Conservation (phyloP, 2,888 invertebrate genomes). For the Plemyria rubiginata region DNA sequence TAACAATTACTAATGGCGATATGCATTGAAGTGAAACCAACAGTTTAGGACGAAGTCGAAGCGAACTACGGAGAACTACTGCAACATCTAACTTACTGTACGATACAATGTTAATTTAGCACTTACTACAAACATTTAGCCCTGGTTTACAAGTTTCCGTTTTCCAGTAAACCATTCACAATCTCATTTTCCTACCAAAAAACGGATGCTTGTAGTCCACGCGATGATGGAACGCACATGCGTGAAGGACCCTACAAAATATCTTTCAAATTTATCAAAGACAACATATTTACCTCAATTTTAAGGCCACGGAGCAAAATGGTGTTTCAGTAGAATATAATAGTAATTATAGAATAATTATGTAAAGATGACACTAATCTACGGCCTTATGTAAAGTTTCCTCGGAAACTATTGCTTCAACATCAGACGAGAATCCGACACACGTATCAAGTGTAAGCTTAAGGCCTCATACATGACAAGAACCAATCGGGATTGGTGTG, state of each 20-base stretch:
- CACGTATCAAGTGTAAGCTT: slow-evolving; percentile 30
- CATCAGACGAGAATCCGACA: slow-evolving; percentile 36
- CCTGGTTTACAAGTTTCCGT: slow-evolving; percentile 29
- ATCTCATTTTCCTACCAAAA: slow-evolving; percentile 11
- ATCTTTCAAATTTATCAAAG: slow-evolving; percentile 76
- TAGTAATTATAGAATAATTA: slow-evolving; percentile 74
- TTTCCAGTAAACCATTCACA: slow-evolving; percentile 11
- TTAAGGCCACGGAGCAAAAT: slow-evolving; percentile 85
- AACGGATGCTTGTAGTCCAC: slow-evolving; percentile 32
- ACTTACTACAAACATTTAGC: slow-evolving; percentile 62
- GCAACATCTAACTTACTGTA: slow-evolving; percentile 73
- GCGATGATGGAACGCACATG: slow-evolving; percentile 35
- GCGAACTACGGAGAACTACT: slow-evolving; percentile 72
- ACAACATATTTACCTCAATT: slow-evolving; percentile 79
- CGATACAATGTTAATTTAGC: slow-evolving; percentile 63
- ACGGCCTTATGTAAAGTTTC: slow-evolving; percentile 75
- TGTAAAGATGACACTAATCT: slow-evolving; percentile 65
- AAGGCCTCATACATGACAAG: slow-evolving; percentile 18
- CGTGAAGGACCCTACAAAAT: slow-evolving; percentile 37
- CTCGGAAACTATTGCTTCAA: slow-evolving; percentile 46
- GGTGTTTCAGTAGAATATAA: slow-evolving; percentile 83
- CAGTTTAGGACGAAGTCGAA: slow-evolving; percentile 76
- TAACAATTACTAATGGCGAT: slow-evolving; percentile 83
- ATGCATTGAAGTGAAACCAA: slow-evolving; percentile 79
- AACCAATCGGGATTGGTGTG: slow-evolving; percentile 4